Base-by-base conservation (phyloP, 2,888 invertebrate species). In the Clunio marinus region DNA sequence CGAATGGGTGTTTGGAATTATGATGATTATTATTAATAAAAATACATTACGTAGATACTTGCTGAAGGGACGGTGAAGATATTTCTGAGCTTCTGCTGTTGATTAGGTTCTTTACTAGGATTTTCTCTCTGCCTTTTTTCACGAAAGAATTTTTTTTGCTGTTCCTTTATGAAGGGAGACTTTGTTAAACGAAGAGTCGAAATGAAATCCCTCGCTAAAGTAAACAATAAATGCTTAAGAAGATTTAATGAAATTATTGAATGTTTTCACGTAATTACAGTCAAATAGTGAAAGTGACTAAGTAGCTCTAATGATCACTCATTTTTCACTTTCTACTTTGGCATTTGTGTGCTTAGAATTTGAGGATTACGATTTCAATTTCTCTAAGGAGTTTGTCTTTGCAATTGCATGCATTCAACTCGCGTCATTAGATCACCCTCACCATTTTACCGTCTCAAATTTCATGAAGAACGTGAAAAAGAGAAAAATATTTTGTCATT, bases 181-280 rank as follows among this genome's bases (percentile, higher is more conserved):
- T n/a, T n/a, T n/a, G n/a, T n/a, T n/a, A n/a, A n/a, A n/a, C n/a
- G n/a, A n/a, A n/a, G n/a, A n/a, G n/a, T n/a, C n/a, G n/a, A n/a
- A n/a, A n/a, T n/a, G n/a, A n/a, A n/a, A n/a, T n/a, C n/a, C n/a
- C n/a, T n/a, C 8, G 8, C 20, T n/a, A 60, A 59, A 45, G 28
- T 46, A 46, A 63, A 46, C 45, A 63, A 46, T 15, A 25, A 65
- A 65, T 46, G 17, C 66, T 67, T 35, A 27, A 67, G 66, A 67
- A 65, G 57, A 55, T 51, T 67, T 67, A 57, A 55, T 51, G 24
- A 67, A 55, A 55, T 67, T 67, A 51, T 57, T 67, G 66, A 67
- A 67, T 67, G 37, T 57, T 67, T 67, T 67, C 66, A 67, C 66
- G 66, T 67, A 67, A 67, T 67, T 67, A 67, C 10, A 57, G 27